Evolutionary conservation across 2,888 invertebrate genomes (phyloP), one percentile per base, ranked within the genome.

Genomic region (Prenolepis imparis): DNA sequence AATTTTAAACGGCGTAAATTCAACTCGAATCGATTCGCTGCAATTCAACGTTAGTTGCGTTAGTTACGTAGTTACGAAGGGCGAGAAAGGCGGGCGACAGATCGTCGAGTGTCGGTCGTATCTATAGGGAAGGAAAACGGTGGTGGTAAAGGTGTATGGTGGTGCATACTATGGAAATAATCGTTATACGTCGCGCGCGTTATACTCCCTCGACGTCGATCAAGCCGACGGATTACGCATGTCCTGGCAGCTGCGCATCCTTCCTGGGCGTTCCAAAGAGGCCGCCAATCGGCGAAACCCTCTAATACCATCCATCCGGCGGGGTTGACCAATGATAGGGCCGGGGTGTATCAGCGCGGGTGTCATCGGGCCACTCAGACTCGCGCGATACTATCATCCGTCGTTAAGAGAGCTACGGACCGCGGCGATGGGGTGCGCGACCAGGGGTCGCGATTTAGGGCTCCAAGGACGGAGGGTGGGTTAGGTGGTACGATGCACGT

Each of bases 211-310:
- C 73, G 80, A 86, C 86, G 87, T 90, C 90, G 90, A 90, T 90
- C 90, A 86, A 90, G 70, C 83, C 83, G 88, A 88, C 88, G 92
- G 92, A 93, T 92, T 93, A 94, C 94, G 93, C 93, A 94, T 93
- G 93, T 94, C 93, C 93, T 89, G 89, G 91, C 93, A 93, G 92
- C 93, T 92, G 94, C 94, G 93, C 94, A 94, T 94, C 94, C 94
- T 94, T 94, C 94, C 94, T 93, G 94, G 94, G 94, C 94, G 94
- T 94, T 91, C 90, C 93, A 83, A 87, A 87, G 86, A 70, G 77
- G 80, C 91, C 90, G 88, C 93, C 93, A 94, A 94, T 94, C 91
- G 89, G 88, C 85, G 88, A 85, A 85, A 86, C 84, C 86, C 89
- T 86, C 89, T 90, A 88, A 92, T 93, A 91, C 91, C 77, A 90